A percentile compares a stretch with the other conserved stretches of the same genome.
These are phyloP conservation scores for Kryptolebias marmoratus DNA, from an alignment of 2,113 vertebrate species.

Conservation along the genomic window DNA sequence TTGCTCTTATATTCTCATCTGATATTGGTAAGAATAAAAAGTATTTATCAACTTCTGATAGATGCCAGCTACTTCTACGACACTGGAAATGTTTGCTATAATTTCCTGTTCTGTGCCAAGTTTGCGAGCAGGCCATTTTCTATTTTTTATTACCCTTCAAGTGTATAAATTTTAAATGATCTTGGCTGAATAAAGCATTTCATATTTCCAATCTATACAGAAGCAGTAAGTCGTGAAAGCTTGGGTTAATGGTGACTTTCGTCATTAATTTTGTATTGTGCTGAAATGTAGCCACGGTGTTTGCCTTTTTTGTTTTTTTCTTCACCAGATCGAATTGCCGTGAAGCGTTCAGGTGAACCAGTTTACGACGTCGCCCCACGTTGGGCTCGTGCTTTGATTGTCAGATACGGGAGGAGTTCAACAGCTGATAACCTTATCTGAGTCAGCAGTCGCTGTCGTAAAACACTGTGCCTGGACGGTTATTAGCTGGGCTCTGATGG, in stretches of 20 bases:
- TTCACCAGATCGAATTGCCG: conserved; percentile 31
- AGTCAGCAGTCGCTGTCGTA: conserved; percentile 50
- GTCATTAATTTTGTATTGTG: conserved; percentile 32
- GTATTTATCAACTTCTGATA: too few relatives aligned
- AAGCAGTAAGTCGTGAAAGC: conserved; percentile 1
- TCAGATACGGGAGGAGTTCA: conserved; percentile 47
- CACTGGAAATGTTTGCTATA: too few relatives aligned
- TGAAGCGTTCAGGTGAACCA: conserved; percentile 44
- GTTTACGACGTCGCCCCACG: conserved; percentile 49
- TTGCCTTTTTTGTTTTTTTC: conserved; percentile 9
- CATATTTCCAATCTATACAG: background rate
- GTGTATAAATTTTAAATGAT: background rate
- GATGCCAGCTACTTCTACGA: too few relatives aligned
- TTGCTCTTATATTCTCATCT: too few relatives aligned
- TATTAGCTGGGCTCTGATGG: background rate
- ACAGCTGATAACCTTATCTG: conserved; percentile 59
- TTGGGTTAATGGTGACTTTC: conserved; percentile 9
- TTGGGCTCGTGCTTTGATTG: conserved; percentile 22
- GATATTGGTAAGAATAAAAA: too few relatives aligned
- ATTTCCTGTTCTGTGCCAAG: too few relatives aligned
- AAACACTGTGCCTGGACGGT: background rate
- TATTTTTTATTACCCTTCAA: conserved; percentile 1
- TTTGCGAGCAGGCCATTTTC: background rate
- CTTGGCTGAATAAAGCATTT: background rate
- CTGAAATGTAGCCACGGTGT: conserved; percentile 21